Conservation (phyloP, 2,113 vertebrate species). For the Bubo bubo region DNA sequence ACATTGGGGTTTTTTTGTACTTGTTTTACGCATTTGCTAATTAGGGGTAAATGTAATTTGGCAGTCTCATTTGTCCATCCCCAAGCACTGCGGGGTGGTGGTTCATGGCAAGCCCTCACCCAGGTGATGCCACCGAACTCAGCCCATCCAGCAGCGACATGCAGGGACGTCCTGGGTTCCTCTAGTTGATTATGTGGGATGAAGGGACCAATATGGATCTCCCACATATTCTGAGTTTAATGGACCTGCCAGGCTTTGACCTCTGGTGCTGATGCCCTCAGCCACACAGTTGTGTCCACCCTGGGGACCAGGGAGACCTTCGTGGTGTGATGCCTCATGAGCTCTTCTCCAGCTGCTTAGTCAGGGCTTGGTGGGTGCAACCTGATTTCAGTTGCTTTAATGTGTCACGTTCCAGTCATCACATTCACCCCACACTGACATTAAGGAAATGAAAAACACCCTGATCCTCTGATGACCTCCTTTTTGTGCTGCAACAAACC, state of each 20-base stretch:
- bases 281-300: fast-evolving
- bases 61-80: fast-evolving
- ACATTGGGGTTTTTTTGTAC: not conserved
- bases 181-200: not conserved
- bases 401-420: slow-evolving; percentile 46
- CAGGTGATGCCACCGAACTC: fast-evolving
- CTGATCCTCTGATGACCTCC: not conserved
- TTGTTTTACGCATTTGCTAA: not conserved
- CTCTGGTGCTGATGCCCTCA: not conserved
- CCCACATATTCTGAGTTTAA: not conserved
- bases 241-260: not conserved
- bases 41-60: not conserved
- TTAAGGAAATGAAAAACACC: slow-evolving; percentile 17
- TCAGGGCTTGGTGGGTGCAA: slow-evolving; percentile 61
- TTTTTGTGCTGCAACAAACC: not conserved
- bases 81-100: not conserved
- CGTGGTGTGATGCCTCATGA: not conserved
- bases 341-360: slow-evolving; percentile 36
- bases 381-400: slow-evolving; percentile 4
- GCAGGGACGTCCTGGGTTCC: not conserved
- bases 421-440: slow-evolving; percentile 27
- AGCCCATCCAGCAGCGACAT: fast-evolving
- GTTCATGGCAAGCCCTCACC: not conserved
- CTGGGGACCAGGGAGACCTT: not conserved
- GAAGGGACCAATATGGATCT: fast-evolving